These are phyloP conservation scores for Hermaeophaga mercurialis DNA, from an alignment of 2,888 invertebrate genomes.

Conservation along the genomic window DNA sequence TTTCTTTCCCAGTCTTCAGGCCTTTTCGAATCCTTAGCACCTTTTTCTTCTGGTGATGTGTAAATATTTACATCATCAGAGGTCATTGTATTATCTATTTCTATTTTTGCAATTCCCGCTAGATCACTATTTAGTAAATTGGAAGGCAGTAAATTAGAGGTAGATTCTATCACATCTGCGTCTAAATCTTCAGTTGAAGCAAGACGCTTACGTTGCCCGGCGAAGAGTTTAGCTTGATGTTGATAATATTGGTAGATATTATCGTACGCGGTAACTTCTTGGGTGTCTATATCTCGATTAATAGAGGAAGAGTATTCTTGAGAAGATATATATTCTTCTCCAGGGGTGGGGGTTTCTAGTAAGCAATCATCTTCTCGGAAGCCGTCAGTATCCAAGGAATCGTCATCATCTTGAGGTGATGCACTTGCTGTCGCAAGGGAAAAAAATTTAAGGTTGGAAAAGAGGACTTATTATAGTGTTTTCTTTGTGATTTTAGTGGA, in stretches of 20 bases:
- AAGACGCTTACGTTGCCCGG: constrained; percentile 53
- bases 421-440: constrained; percentile 54
- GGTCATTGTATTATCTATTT: constrained; percentile 49
- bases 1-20: constrained; percentile 58
- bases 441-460: constrained; percentile 37
- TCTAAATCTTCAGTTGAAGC: constrained; percentile 59
- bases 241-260: constrained; percentile 54
- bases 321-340: constrained; percentile 42
- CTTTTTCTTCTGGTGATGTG: constrained; percentile 57
- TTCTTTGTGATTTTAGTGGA: constrained; percentile 30
- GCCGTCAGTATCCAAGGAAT: constrained; percentile 62
- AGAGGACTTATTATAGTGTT: constrained; percentile 31
- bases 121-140: constrained; percentile 53
- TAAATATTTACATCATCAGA: constrained; percentile 48
- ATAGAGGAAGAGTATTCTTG: constrained; percentile 29
- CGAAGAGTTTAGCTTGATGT: constrained; percentile 52
- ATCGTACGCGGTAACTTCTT: constrained; percentile 54
- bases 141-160: constrained; percentile 57
- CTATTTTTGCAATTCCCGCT: constrained; percentile 50
- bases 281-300: constrained; percentile 46
- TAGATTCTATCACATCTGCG: constrained; percentile 50
- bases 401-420: constrained; percentile 63
- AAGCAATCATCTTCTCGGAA: constrained; percentile 60
- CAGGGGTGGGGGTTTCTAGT: constrained; percentile 58
- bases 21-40: constrained; percentile 56